A percentile compares a stretch with the other conserved stretches of the same genome.
phyloP scores from a whole-genome alignment of 2,113 vertebrate genomes.

The Microcebus lehilahytsara region DNA sequence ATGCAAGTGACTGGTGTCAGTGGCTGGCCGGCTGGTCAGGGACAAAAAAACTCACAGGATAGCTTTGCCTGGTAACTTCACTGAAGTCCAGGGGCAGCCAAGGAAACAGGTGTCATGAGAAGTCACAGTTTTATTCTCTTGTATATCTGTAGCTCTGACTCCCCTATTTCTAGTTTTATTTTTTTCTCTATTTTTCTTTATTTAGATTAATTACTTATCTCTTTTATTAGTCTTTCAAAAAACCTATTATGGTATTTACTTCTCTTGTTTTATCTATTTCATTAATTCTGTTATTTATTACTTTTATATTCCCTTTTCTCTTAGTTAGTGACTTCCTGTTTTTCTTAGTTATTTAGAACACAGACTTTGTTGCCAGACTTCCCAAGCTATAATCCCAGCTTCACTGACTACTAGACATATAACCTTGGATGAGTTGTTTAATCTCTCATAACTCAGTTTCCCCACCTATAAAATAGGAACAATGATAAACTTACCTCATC shows the following conservation, averaged over 20 bases:
- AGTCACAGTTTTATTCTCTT: neutral
- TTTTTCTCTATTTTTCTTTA: neutral
- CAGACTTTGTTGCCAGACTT: neutral
- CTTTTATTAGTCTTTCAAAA: neutral
- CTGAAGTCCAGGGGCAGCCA: neutral
- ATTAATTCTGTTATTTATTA: neutral
- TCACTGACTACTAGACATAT: neutral
- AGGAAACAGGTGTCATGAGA: neutral
- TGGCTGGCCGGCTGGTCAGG: neutral
- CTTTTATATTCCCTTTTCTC: neutral
- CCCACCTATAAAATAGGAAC: neutral
- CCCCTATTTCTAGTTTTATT: neutral
- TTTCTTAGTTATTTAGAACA: neutral
- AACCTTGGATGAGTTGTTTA: neutral
- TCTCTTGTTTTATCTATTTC: neutral
- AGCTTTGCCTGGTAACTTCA: neutral
- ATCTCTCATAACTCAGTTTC: neutral
- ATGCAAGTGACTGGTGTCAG: neutral
- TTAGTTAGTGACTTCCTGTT: neutral
- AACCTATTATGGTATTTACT: neutral
- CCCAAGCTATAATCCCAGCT: neutral
- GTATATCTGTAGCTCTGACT: neutral
- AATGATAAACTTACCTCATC: neutral
- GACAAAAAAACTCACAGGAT: neutral
- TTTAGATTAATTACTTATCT: neutral